These are phyloP conservation scores for Fratercula arctica DNA, from an alignment of 2,797 vertebrate species.

Conservation along the genomic window DNA sequence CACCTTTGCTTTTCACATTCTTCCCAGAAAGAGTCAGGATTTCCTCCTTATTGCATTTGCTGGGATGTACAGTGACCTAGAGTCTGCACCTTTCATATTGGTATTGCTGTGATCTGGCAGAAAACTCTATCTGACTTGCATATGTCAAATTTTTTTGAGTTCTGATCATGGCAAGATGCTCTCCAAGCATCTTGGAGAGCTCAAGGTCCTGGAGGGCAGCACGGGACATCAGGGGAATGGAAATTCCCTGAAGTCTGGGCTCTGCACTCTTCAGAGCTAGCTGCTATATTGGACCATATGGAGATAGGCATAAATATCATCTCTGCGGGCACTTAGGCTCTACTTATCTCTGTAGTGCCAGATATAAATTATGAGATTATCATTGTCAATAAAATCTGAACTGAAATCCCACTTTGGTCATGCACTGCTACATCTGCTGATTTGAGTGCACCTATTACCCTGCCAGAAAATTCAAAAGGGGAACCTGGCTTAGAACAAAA, in stretches of 20 bases:
- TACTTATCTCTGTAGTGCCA: background rate
- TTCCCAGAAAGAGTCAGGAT: background rate
- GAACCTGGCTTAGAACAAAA: background rate
- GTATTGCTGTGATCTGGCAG: background rate
- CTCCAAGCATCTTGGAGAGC: background rate
- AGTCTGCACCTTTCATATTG: background rate
- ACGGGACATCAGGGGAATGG: background rate
- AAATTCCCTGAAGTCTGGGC: background rate
- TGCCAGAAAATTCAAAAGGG: background rate
- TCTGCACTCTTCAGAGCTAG: background rate
- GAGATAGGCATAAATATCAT: background rate
- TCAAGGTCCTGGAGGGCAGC: background rate
- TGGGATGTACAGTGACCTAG: background rate
- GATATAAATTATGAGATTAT: background rate
- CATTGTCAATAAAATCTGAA: constrained; percentile 19
- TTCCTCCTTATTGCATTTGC: background rate
- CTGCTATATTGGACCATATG: background rate
- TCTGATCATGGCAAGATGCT: background rate
- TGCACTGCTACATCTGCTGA: background rate
- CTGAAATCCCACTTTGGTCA: constrained; percentile 17
- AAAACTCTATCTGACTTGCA: background rate
- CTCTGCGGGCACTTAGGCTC: background rate
- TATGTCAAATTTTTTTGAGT: background rate
- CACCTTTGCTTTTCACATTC: background rate
- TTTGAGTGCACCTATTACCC: background rate